These are phyloP conservation scores for Cyphomyrus plagiostoma DNA, from an alignment of 2,113 vertebrate species.

Conservation along the genomic window DNA sequence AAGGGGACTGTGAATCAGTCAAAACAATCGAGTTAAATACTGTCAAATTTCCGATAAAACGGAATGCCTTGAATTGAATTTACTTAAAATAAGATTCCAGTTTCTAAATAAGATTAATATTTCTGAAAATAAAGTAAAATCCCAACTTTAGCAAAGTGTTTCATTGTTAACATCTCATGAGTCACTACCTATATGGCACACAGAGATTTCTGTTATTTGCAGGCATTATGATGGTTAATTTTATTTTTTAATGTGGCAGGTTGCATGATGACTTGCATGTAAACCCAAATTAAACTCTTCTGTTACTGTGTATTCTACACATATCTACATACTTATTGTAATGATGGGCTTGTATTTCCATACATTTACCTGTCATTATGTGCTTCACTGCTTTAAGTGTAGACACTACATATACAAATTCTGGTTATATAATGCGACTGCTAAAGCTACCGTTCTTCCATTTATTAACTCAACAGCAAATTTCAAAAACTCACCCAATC, in stretches of 20 bases:
- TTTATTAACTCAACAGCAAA: not conserved
- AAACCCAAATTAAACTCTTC: not conserved
- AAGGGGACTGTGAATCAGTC: not conserved
- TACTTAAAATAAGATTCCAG: not conserved
- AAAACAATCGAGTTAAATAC: not conserved
- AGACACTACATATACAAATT: not conserved
- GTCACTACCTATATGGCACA: not conserved
- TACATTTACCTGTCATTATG: not conserved
- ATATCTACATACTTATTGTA: not conserved
- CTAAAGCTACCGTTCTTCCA: not conserved
- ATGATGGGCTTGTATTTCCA: not conserved
- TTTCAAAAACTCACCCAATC: not conserved
- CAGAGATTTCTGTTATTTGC: not conserved
- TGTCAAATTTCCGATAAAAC: not conserved
- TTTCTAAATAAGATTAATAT: not conserved
- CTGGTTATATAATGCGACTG: not conserved
- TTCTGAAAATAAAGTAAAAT: not conserved
- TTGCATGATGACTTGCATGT: not conserved
- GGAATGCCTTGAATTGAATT: not conserved
- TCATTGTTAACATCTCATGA: not conserved
- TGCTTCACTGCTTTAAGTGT: not conserved
- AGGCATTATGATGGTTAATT: not conserved
- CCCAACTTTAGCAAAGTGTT: not conserved
- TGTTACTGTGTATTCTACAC: not conserved
- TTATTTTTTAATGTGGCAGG: not conserved